These are phyloP conservation scores for Oxycera nigricornis DNA, from an alignment of 2,888 invertebrate species.

Conservation along the genomic window DNA sequence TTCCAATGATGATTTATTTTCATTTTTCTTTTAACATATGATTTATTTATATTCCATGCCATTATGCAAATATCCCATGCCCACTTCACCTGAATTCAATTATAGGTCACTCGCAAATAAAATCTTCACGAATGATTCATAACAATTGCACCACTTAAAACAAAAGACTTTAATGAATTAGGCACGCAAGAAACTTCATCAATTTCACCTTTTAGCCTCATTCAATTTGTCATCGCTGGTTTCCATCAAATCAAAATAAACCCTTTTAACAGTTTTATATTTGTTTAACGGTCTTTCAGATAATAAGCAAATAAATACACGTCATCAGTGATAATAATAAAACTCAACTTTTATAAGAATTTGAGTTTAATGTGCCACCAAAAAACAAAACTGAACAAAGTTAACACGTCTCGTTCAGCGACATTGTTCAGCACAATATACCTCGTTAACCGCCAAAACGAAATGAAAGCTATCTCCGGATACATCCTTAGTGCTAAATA, in stretches of 20 bases:
- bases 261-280: neutral
- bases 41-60: neutral
- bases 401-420: neutral
- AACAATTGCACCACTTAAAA: conserved; percentile 4
- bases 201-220: neutral
- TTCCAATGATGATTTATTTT: too few relatives aligned
- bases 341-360: neutral
- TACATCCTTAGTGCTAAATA: neutral
- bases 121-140: neutral
- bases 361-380: neutral
- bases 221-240: conserved; percentile 17
- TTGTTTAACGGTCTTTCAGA: neutral
- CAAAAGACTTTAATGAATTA: conserved; percentile 20
- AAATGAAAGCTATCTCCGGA: neutral
- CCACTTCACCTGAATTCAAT: neutral
- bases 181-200: neutral
- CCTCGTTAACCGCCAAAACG: too few relatives aligned
- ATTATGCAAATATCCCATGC: neutral
- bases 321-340: neutral
- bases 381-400: neutral
- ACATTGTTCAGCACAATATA: neutral
- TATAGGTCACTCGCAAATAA: neutral
- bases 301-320: neutral
- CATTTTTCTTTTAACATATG: too few relatives aligned
- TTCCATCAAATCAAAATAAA: neutral